phyloP scores from a whole-genome alignment of 2,797 vertebrate genomes.

The Brotula barbata region DNA sequence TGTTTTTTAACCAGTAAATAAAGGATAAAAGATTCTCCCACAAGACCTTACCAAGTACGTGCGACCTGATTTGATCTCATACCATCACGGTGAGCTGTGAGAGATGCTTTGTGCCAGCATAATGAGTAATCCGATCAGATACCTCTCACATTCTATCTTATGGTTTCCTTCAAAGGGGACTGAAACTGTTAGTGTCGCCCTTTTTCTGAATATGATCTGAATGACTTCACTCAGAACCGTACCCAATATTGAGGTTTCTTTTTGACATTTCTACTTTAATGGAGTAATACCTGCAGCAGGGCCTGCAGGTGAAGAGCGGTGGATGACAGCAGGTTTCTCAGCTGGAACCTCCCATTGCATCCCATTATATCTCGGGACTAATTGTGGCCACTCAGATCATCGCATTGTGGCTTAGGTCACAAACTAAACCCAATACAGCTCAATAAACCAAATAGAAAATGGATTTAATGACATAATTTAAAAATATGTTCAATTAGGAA shows the following conservation, averaged over 20 bases:
- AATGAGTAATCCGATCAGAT: slow-evolving; percentile 6
- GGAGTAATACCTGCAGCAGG: neutral
- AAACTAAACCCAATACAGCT: too few species aligned
- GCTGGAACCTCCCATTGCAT: slow-evolving; percentile 1
- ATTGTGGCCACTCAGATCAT: too few species aligned
- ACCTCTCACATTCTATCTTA: neutral
- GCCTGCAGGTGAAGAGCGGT: too few species aligned
- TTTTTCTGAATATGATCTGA: neutral
- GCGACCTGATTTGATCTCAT: slow-evolving; percentile 4
- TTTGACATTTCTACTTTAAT: too few species aligned
- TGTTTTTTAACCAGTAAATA: slow-evolving; percentile 2
- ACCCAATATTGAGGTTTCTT: too few species aligned
- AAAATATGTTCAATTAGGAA: too few species aligned
- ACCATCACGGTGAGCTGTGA: neutral
- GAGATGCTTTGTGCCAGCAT: slow-evolving; percentile 9
- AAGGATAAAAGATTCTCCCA: neutral
- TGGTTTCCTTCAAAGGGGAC: neutral
- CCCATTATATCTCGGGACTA: neutral
- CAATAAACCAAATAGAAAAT: too few species aligned
- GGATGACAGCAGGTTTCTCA: neutral
- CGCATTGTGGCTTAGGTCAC: too few species aligned
- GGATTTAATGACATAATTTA: too few species aligned
- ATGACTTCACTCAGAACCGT: neutral
- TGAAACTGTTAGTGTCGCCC: neutral
- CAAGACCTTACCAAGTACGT: neutral